Base-by-base conservation (phyloP, 2,113 vertebrate genomes). In the Hippocampus zosterae region DNA sequence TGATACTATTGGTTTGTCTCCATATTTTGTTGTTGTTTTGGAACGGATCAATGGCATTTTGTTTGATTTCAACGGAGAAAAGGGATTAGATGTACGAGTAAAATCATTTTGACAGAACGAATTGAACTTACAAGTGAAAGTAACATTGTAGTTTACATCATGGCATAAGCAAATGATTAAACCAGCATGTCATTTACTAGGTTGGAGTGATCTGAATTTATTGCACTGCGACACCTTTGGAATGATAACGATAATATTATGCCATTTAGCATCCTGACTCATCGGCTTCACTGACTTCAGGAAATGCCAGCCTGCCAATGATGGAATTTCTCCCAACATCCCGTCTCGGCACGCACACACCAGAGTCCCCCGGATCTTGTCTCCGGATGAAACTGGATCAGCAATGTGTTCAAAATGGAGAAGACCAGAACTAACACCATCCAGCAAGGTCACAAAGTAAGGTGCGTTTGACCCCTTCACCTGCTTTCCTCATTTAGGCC, bases 291-390 rank as follows among this genome's bases (percentile, higher is more conserved):
- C 64, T 50, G 67, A 72, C 56, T 69, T 86, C 89, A 91, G 90
- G 91, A 91, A 92, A 91, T 91, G 71, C 87, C 88, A 87, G 50
- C 78, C 81, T 69, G 74, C 77, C 78, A 81, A 82, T 79, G 73
- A 80, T 71, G 83, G 79, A 79, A 81, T 74, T 81, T 88, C 87
- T 72, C 64, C 19, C 23, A 91, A 91, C 86, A 90, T 68, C 46
- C 68, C 44, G 33, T 42, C 71, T 33, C 7, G 69, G 62, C 68
- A 64, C 68, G 55, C 19, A 73, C 70, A 15, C 1, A 16, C 1
- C 41, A 15, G 13, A 25, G 60, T 23, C 21, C 25, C 10, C 42
- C 60, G 13, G 48, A 18, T 19, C 18, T 21, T 50, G 59, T 56
- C 21, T 2, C 19, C 44, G 46, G 37, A 76, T 70, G 23, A 67